Conservation (phyloP, 2,113 vertebrate genomes). For the Neogobius melanostomus region DNA sequence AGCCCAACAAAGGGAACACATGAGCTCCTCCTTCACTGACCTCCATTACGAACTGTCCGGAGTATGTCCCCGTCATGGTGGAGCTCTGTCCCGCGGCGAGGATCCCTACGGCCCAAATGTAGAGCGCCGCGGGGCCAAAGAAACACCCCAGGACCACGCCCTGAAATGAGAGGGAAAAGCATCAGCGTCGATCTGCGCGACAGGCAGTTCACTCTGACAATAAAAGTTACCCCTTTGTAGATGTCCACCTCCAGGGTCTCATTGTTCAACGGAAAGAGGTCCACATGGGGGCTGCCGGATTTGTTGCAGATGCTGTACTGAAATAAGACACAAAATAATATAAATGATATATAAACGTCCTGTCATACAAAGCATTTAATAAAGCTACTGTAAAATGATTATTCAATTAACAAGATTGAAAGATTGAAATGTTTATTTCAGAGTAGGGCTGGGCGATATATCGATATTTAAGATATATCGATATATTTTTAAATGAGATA, state of each 20-base stretch:
- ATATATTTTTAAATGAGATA: too few relatives aligned
- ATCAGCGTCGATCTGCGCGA: too few relatives aligned
- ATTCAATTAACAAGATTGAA: not conserved
- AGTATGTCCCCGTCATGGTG: slow-evolving; percentile 94
- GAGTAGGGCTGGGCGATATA: too few relatives aligned
- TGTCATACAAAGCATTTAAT: too few relatives aligned
- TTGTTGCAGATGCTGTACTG: slow-evolving; percentile 70
- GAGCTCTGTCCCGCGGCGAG: slow-evolving; percentile 94
- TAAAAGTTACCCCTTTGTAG: slow-evolving; percentile 83
- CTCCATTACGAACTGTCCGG: slow-evolving; percentile 95
- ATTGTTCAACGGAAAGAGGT: slow-evolving; percentile 79
- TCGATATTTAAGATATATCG: too few relatives aligned
- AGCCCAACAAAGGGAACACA: not conserved
- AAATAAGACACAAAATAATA: slow-evolving; percentile 9
- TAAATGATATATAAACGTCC: too few relatives aligned
- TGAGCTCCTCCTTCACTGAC: slow-evolving; percentile 55
- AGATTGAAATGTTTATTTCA: not conserved
- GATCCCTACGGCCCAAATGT: slow-evolving; percentile 93
- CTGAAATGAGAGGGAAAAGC: slow-evolving; percentile 52
- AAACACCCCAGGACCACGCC: slow-evolving; percentile 88
- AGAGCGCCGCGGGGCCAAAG: slow-evolving; percentile 86
- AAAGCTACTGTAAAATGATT: too few relatives aligned
- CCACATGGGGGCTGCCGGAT: slow-evolving; percentile 71
- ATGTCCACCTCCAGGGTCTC: slow-evolving; percentile 82
- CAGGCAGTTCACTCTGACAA: too few relatives aligned